Evolutionary conservation across 2,888 invertebrate species (phyloP).

Genomic region (Endomychus coccineus): DNA sequence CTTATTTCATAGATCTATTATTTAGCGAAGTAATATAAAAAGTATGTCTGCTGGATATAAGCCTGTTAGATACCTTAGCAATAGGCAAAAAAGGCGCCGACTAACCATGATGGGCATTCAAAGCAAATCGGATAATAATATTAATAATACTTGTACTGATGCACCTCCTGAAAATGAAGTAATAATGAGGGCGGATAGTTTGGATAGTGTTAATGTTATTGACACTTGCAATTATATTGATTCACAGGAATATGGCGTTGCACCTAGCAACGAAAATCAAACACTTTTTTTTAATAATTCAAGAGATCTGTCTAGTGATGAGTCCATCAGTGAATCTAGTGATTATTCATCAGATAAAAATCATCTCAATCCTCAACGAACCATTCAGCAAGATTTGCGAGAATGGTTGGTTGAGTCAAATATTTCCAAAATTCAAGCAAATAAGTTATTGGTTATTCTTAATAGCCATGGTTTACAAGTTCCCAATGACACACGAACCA

Average conservation of each 20-base stretch:
- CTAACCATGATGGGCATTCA: background rate
- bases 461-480: slow-evolving; percentile 5
- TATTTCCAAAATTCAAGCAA: slow-evolving; percentile 3
- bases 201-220: background rate
- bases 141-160: background rate
- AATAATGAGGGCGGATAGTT: background rate
- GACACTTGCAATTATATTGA: background rate
- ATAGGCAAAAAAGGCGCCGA: background rate
- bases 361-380: slow-evolving; percentile 5
- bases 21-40: too few relatives aligned
- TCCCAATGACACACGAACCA: slow-evolving; percentile 2
- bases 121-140: background rate
- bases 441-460: slow-evolving; percentile 2
- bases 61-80: background rate
- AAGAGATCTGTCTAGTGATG: too few relatives aligned
- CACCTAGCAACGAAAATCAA: too few relatives aligned
- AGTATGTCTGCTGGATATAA: slow-evolving; percentile 1
- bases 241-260: background rate
- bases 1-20: too few relatives aligned
- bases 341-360: background rate
- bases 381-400: slow-evolving; percentile 1
- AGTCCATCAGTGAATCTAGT: slow-evolving; percentile 1
- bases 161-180: background rate
- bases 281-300: too few relatives aligned
- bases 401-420: slow-evolving; percentile 6